A percentile compares a stretch with the other conserved stretches of the same genome.
Conservation (phyloP, 2,113 vertebrate species). For the Sinocyclocheilus anshuiensis region DNA sequence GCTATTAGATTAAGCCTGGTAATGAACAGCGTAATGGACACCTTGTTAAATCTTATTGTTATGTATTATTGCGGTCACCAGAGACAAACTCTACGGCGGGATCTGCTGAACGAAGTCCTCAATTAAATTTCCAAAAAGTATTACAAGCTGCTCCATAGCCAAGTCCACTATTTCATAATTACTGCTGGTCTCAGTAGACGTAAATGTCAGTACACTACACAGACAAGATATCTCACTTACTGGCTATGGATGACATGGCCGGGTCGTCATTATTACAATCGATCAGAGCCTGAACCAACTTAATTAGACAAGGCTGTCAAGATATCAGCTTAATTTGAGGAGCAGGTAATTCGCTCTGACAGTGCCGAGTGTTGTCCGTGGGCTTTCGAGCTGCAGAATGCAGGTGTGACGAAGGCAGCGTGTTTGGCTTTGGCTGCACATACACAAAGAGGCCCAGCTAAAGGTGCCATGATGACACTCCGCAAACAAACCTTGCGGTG, state of each 20-base stretch:
- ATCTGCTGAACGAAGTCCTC: conserved; percentile 44
- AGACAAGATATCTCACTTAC: conserved; percentile 33
- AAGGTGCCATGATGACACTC: not conserved
- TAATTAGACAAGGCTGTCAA: conserved; percentile 55
- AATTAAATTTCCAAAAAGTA: conserved; percentile 57
- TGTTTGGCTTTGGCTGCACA: conserved; percentile 36
- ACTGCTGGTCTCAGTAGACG: conserved; percentile 47
- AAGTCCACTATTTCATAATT: conserved; percentile 47
- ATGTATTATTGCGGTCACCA: conserved; percentile 59
- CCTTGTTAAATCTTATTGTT: conserved; percentile 65
- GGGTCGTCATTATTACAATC: conserved; percentile 52
- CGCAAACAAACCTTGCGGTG: not conserved
- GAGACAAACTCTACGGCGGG: conserved; percentile 53
- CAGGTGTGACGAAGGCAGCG: conserved; percentile 32
- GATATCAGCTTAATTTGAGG: conserved; percentile 54
- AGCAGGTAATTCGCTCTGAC: conserved; percentile 52
- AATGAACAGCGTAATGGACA: conserved; percentile 65
- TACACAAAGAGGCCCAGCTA: conserved; percentile 24
- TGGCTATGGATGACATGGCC: conserved; percentile 22
- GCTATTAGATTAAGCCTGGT: conserved; percentile 63
- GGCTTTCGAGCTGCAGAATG: not conserved
- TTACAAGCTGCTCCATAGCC: conserved; percentile 31
- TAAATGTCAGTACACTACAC: conserved; percentile 12
- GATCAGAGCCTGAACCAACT: conserved; percentile 57
- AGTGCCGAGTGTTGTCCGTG: not conserved